Base-by-base conservation (phyloP, 2,888 invertebrate genomes). In the Drosophila affinis region DNA sequence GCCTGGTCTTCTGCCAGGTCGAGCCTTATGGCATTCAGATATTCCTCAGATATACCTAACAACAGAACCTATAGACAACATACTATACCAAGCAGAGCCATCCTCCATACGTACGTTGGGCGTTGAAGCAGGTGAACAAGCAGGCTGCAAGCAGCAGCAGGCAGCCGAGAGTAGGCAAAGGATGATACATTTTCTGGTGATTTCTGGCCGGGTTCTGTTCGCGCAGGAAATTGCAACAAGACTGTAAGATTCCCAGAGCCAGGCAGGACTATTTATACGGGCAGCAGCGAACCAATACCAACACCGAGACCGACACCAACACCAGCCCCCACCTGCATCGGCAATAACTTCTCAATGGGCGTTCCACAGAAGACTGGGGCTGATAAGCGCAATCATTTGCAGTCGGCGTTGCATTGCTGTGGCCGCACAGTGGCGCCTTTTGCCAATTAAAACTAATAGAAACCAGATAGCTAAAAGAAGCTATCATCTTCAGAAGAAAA, bases 191-290 rank as follows among this genome's bases (percentile, higher is more conserved):
- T 47, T 48, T 59, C 27, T 44, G 32, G 7, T 18, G 32, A 46
- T 51, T n/a, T 45, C 27, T 34, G 45, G 21, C 18, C 29, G 65
- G 18, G 18, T 44, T 62, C 29, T 49, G 75, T 58, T 56, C 69
- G 27, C 51, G 56, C 53, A 55, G 72, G 47, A 58, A 49, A 46
- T 65, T 79, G 47, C 47, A 60, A 47, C 9, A 51, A 61, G 69
- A 82, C 83, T 82, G 83, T 60, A 64, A 32, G 21, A 53, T 21
- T 27, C 52, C 7, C 48, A 24, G 21, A n/a, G 32, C 32, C 24
- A 9, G 14, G 9, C 74, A 54, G 68, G 55, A 61, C 62, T 53
- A 64, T 82, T 83, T 82, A 82, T 82, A 81, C 67, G 32, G 21
- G 54, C 44, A 17, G 39, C 7, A 45, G n/a, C 9, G 32, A 17